Evolutionary conservation across 2,888 invertebrate species (phyloP).

Genomic region (Hecatera dysodea): DNA sequence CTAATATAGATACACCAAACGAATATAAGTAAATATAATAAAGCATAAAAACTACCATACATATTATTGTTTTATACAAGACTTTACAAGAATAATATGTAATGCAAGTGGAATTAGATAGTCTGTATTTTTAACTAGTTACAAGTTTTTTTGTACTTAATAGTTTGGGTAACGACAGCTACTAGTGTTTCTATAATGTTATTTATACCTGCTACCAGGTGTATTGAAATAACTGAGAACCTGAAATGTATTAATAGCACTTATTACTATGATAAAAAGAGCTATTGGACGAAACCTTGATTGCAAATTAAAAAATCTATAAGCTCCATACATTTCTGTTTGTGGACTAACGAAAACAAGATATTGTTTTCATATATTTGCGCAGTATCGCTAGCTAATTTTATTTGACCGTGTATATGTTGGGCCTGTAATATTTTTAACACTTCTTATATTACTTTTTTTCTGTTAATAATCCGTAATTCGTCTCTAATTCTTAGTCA

Average conservation of each 20-base stretch:
- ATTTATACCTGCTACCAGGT: slow-evolving; percentile 30
- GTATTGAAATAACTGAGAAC: slow-evolving; percentile 4
- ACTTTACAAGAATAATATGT: slow-evolving; percentile 58
- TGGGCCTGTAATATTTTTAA: too few species aligned
- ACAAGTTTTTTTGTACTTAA: slow-evolving; percentile 73
- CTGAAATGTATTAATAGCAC: not conserved
- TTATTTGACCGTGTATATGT: too few species aligned
- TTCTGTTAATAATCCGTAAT: too few species aligned
- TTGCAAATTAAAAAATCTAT: not conserved
- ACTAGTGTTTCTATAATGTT: slow-evolving; percentile 32
- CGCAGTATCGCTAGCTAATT: too few species aligned
- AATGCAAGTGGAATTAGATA: slow-evolving; percentile 62
- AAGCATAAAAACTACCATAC: slow-evolving; percentile 36
- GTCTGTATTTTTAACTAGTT: slow-evolving; percentile 54
- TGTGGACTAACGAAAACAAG: too few species aligned
- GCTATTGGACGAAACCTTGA: not conserved
- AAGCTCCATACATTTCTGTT: not conserved
- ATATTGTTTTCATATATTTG: too few species aligned
- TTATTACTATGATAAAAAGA: not conserved
- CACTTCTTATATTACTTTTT: too few species aligned
- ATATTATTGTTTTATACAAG: slow-evolving; percentile 58
- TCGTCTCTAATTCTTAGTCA: too few species aligned
- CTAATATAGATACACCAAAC: slow-evolving; percentile 34
- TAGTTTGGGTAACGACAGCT: slow-evolving; percentile 58
- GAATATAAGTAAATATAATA: slow-evolving; percentile 33